Evolutionary conservation across 2,113 vertebrate genomes (phyloP).

Genomic region (Microtus richardsoni): DNA sequence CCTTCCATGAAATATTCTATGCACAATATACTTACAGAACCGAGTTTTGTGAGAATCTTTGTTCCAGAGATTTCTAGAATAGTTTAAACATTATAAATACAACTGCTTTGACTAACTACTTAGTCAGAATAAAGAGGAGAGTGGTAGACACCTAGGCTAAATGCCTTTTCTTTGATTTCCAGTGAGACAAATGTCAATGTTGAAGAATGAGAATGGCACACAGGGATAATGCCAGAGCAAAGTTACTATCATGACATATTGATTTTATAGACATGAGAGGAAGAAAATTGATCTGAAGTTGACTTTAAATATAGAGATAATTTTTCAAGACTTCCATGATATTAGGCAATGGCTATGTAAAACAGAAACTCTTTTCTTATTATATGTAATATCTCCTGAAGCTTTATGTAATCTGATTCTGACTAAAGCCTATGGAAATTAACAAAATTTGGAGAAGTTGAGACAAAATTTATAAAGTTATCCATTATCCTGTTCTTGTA

Average conservation of each 20-base stretch:
- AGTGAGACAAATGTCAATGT: not conserved
- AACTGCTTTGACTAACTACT: not conserved
- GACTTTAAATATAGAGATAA: not conserved
- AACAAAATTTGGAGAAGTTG: not conserved
- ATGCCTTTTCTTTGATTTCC: not conserved
- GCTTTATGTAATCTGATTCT: not conserved
- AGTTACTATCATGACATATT: not conserved
- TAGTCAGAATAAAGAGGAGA: conserved; percentile 18
- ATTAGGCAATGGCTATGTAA: not conserved
- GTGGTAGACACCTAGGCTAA: not conserved
- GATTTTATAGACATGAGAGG: not conserved
- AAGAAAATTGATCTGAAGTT: not conserved
- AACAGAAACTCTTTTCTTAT: not conserved
- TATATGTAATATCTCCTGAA: not conserved
- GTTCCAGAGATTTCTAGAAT: not conserved
- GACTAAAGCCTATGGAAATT: not conserved
- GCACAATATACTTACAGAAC: not conserved
- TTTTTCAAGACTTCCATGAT: not conserved
- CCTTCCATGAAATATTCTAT: not conserved
- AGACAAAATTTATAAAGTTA: not conserved
- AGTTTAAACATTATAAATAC: not conserved
- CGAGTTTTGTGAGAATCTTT: not conserved
- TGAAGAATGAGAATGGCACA: not conserved
- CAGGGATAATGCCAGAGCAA: not conserved
- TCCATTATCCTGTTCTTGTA: not conserved